A percentile compares a stretch with the other conserved stretches of the same genome.
phyloP scores from a whole-genome alignment of 2,888 invertebrate genomes.

The Cybosia mesomella region DNA sequence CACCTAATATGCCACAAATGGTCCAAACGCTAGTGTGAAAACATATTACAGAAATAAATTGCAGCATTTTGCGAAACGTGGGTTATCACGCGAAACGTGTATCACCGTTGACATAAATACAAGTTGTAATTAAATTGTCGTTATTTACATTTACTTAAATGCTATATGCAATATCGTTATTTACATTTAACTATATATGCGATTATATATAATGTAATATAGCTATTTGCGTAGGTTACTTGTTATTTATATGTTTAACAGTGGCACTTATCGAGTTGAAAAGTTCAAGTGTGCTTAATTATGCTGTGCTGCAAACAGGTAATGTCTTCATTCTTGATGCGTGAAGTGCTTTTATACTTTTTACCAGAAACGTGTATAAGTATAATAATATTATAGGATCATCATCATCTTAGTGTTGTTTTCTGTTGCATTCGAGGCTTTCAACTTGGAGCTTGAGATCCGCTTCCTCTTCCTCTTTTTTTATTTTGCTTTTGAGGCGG shows the following conservation, averaged over 20 bases:
- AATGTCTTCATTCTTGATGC: conserved; percentile 37
- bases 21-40: conserved; percentile 46
- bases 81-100: conserved; percentile 60
- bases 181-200: conserved; percentile 43
- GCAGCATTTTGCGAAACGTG: conserved; percentile 41
- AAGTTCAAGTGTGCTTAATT: conserved; percentile 11
- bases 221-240: conserved; percentile 20
- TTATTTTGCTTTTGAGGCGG: no score
- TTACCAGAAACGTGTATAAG: neutral
- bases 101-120: conserved; percentile 62
- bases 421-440: no score
- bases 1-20: conserved; percentile 38
- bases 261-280: neutral
- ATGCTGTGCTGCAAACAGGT: neutral
- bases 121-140: conserved; percentile 60
- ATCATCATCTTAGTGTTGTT: neutral
- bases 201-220: neutral
- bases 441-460: no score
- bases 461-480: no score
- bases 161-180: no score
- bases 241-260: conserved; percentile 3
- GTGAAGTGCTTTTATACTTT: neutral
- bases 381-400: neutral
- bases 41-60: conserved; percentile 48
- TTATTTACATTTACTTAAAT: conserved; percentile 60